Evolutionary conservation across 2,797 vertebrate species (phyloP).

Genomic region (Florisuga fusca): DNA sequence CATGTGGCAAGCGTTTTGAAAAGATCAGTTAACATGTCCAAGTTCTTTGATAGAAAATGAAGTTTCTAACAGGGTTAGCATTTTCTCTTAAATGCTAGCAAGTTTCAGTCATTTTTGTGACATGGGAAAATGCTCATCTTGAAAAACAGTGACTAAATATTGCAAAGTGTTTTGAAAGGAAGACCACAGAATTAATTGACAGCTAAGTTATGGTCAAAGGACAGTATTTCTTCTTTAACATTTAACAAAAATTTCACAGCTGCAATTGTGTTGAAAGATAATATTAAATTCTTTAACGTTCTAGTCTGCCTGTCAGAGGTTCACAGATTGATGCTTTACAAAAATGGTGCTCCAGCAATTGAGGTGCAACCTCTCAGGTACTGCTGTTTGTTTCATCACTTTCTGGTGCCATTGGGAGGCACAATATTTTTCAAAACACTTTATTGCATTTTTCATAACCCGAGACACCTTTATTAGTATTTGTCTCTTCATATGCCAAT

Average conservation of each 20-base stretch:
- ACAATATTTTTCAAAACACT: background rate
- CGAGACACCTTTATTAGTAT: background rate
- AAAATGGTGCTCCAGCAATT: background rate
- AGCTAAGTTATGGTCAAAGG: background rate
- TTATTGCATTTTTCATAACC: background rate
- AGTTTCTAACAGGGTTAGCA: background rate
- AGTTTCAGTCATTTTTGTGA: background rate
- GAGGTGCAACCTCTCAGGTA: background rate
- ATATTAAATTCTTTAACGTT: background rate
- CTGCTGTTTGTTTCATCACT: background rate
- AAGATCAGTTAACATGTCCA: background rate
- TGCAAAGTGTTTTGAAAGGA: constrained; percentile 1
- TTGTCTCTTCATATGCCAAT: background rate
- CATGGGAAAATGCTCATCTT: background rate
- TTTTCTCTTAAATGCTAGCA: background rate
- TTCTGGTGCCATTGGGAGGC: background rate
- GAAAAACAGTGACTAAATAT: background rate
- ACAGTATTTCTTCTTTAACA: background rate
- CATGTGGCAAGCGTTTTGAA: background rate
- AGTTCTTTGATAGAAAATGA: background rate
- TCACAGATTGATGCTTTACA: background rate
- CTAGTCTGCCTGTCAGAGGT: background rate
- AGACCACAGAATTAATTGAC: background rate
- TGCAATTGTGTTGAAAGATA: background rate
- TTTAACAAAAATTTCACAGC: background rate